Evolutionary conservation across 2,797 vertebrate genomes (phyloP).

Genomic region (Chaetodon trifasciatus): DNA sequence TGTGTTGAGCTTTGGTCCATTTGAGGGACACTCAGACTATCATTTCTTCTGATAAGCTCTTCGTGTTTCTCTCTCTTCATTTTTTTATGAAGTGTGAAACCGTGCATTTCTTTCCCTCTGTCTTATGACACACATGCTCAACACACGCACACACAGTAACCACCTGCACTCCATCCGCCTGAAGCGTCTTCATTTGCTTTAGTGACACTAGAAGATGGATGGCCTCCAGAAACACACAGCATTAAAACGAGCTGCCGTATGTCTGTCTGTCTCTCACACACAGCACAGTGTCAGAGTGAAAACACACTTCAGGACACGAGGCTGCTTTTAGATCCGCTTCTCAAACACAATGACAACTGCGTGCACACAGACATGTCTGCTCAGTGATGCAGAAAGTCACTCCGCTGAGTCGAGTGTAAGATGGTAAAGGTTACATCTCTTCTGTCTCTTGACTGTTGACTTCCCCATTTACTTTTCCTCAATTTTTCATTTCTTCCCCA

Average conservation of each 20-base stretch:
- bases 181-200: conserved; percentile 33
- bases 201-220: conserved; percentile 66
- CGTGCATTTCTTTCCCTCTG: conserved; percentile 18
- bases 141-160: background rate
- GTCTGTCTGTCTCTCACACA: background rate
- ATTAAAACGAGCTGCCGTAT: conserved; percentile 43
- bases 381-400: conserved; percentile 38
- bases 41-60: background rate
- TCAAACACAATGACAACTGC: conserved; percentile 23
- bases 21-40: background rate
- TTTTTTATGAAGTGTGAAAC: conserved; percentile 35
- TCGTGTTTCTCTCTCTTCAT: background rate
- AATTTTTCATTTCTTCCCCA: background rate
- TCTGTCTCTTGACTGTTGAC: background rate
- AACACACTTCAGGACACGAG: conserved; percentile 24
- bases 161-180: conserved; percentile 2
- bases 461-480: background rate
- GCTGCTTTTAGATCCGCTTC: conserved; percentile 2
- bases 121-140: conserved; percentile 11
- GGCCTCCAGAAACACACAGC: conserved; percentile 45
- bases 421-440: background rate
- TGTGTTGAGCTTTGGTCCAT: background rate
- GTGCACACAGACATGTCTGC: conserved; percentile 18
- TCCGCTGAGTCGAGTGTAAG: background rate
- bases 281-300: background rate